These are phyloP conservation scores for Microcebus jonahi DNA, from an alignment of 2,113 vertebrate species.

Conservation along the genomic window DNA sequence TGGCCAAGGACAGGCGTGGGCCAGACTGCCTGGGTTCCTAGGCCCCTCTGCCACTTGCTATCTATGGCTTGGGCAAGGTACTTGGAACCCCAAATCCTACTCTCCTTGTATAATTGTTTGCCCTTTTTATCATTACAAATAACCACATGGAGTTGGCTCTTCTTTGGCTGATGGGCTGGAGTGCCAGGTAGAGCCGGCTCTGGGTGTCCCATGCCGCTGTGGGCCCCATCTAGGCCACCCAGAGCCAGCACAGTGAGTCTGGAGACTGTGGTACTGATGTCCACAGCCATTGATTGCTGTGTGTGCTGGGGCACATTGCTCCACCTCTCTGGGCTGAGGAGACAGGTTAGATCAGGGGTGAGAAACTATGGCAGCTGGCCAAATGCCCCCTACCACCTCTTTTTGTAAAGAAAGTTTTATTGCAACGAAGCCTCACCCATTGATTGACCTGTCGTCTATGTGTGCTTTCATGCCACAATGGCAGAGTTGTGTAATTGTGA, in stretches of 20 bases:
- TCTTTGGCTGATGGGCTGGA: neutral
- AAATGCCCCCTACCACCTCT: neutral
- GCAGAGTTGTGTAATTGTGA: neutral
- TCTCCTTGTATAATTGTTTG: neutral
- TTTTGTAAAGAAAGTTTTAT: neutral
- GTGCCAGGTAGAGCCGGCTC: neutral
- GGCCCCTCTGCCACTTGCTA: neutral
- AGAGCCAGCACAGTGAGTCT: neutral
- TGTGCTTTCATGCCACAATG: accelerated
- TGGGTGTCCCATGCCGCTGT: neutral
- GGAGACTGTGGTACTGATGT: neutral
- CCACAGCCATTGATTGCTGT: neutral
- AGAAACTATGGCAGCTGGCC: neutral
- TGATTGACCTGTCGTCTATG: accelerated
- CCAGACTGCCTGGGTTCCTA: neutral
- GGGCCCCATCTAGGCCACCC: neutral
- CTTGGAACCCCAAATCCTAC: neutral
- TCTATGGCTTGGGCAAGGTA: neutral
- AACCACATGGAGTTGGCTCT: neutral
- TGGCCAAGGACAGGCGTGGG: neutral
- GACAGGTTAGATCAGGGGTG: neutral
- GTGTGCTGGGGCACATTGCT: neutral
- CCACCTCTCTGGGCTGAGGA: neutral
- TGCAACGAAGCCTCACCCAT: accelerated
- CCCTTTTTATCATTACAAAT: neutral